A percentile compares a stretch with the other conserved stretches of the same genome.
phyloP scores from a whole-genome alignment of 2,113 vertebrate genomes.

The Illadopsis cleaveri region DNA sequence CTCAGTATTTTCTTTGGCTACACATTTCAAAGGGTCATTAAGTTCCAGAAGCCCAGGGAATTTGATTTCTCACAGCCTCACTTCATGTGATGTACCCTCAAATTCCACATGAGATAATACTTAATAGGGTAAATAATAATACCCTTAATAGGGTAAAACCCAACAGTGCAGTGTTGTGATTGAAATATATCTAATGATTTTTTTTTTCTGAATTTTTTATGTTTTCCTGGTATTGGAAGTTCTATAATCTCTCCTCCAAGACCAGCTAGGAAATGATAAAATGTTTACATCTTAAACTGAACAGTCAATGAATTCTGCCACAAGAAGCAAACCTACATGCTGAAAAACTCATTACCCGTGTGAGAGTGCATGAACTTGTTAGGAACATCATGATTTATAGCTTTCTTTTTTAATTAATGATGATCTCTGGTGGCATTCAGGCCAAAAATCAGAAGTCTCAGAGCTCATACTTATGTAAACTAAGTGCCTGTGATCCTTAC shows the following conservation, averaged over 20 bases:
- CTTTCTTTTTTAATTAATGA: not conserved
- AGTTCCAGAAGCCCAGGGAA: not conserved
- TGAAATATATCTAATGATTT: not conserved
- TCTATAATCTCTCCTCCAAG: not conserved
- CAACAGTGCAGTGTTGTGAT: not conserved
- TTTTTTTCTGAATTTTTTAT: not conserved
- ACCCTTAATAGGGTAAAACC: not conserved
- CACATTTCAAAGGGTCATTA: not conserved
- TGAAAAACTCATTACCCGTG: not conserved
- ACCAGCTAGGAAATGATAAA: not conserved
- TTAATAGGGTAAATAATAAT: too few species aligned
- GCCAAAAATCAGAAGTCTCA: not conserved
- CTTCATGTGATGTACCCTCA: not conserved
- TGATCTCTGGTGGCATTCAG: not conserved
- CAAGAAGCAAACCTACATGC: not conserved
- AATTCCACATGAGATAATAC: not conserved
- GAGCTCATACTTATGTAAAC: not conserved
- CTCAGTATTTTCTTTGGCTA: not conserved
- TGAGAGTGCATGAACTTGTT: not conserved
- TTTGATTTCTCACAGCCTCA: not conserved
- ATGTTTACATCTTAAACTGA: not conserved
- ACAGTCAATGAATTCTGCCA: not conserved
- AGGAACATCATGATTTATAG: not conserved
- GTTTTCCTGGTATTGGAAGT: not conserved
- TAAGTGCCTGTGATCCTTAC: not conserved